Conservation (phyloP, 2,113 vertebrate species). For the Struthidea cinerea region DNA sequence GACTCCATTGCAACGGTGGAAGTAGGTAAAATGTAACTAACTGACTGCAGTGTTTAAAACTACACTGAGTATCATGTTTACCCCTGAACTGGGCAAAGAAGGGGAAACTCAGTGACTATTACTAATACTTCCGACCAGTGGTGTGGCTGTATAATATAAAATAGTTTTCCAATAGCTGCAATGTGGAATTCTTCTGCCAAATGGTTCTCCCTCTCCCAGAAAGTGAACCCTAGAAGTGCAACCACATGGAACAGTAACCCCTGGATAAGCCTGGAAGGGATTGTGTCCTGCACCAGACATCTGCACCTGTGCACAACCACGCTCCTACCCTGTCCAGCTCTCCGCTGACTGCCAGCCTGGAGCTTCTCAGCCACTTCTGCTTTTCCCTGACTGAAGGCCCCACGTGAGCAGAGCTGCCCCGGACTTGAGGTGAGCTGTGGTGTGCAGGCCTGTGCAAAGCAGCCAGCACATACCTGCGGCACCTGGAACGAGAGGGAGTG, state of each 20-base stretch:
- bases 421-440: background rate
- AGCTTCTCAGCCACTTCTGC: background rate
- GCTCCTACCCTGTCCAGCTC: accelerated
- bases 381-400: background rate
- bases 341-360: background rate
- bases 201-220: background rate
- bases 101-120: background rate
- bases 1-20: background rate
- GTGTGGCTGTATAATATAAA: background rate
- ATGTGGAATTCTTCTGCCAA: background rate
- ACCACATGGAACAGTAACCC: accelerated
- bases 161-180: background rate
- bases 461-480: accelerated
- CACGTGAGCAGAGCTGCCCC: background rate
- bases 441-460: background rate
- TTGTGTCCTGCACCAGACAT: background rate
- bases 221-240: background rate
- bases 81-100: background rate
- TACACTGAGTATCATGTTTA: background rate
- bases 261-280: background rate
- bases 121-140: background rate
- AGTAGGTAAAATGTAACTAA: background rate
- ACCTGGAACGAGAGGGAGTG: accelerated
- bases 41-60: background rate
- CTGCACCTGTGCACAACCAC: background rate